Conservation (phyloP, 2,888 invertebrate genomes). For the Thymelicus lineola region DNA sequence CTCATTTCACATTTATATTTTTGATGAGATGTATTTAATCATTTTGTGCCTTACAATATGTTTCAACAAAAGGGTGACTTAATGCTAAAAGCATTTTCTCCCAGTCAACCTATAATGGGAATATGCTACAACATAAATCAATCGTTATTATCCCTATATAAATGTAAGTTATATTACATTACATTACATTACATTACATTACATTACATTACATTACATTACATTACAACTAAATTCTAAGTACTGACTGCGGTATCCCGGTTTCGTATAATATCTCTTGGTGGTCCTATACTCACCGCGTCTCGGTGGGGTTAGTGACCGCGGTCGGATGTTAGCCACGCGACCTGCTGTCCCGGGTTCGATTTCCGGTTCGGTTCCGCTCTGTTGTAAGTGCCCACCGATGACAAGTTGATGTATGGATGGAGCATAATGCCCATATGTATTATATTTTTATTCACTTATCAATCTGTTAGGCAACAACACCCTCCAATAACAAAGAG, state of each 20-base stretch:
- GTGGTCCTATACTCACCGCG: conserved; percentile 48
- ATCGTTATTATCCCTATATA: neutral
- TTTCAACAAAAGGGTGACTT: too few relatives aligned
- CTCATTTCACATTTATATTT: too few relatives aligned
- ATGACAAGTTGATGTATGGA: conserved; percentile 31
- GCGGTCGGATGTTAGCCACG: conserved; percentile 56
- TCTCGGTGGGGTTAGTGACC: conserved; percentile 68
- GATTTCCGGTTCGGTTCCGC: conserved; percentile 66
- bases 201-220: too few relatives aligned
- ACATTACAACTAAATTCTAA: neutral
- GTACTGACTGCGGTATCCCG: neutral
- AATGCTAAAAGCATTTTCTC: too few relatives aligned
- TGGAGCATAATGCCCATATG: conserved; percentile 22
- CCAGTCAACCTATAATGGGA: too few relatives aligned
- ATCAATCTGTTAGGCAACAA: neutral
- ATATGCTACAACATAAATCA: neutral
- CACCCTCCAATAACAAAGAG: too few relatives aligned
- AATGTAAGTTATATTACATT: too few relatives aligned
- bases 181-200: too few relatives aligned
- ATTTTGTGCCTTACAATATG: too few relatives aligned
- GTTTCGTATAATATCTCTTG: neutral
- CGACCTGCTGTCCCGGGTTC: conserved; percentile 61
- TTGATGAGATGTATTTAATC: too few relatives aligned
- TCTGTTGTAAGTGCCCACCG: conserved; percentile 38
- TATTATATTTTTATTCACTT: conserved; percentile 1